Evolutionary conservation across 2,797 vertebrate species (phyloP).

Genomic region (Heteromormyrus szaboi): DNA sequence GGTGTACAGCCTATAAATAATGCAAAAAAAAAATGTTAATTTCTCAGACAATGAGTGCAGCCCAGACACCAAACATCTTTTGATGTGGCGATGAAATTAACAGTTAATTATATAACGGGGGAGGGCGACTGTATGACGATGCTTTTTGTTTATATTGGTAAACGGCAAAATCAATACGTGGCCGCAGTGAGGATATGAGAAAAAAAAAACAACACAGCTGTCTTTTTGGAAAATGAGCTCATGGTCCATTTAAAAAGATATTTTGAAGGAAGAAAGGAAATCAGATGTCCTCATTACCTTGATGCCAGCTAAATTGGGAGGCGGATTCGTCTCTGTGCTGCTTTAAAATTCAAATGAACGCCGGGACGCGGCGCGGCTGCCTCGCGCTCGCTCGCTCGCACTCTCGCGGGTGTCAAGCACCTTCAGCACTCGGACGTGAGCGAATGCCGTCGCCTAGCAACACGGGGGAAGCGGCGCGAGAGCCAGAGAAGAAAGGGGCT

Average conservation of each 20-base stretch:
- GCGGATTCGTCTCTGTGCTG: constrained; percentile 48
- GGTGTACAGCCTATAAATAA: not conserved
- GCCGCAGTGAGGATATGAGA: not conserved
- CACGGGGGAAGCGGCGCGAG: constrained; percentile 49
- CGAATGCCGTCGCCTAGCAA: constrained; percentile 69
- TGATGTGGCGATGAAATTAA: constrained; percentile 3
- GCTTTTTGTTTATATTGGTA: not conserved
- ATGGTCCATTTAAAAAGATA: not conserved
- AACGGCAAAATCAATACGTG: not conserved
- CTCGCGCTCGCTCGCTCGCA: constrained; percentile 18
- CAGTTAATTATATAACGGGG: not conserved
- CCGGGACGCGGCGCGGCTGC: constrained; percentile 43
- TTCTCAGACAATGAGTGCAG: constrained; percentile 5
- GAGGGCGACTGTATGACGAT: not conserved
- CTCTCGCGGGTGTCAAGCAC: constrained; percentile 48
- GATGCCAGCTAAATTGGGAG: constrained; percentile 50
- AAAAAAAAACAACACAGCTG: not conserved
- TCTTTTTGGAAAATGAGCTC: not conserved
- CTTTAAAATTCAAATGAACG: constrained; percentile 60
- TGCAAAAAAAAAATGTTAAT: not conserved
- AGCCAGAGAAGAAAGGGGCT: constrained; percentile 45
- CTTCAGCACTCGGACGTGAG: constrained; percentile 50
- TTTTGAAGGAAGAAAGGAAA: constrained; percentile 14
- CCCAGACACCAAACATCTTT: not conserved
- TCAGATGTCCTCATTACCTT: constrained; percentile 35